Base-by-base conservation (phyloP, 2,888 invertebrate genomes). In the Acronicta alni region DNA sequence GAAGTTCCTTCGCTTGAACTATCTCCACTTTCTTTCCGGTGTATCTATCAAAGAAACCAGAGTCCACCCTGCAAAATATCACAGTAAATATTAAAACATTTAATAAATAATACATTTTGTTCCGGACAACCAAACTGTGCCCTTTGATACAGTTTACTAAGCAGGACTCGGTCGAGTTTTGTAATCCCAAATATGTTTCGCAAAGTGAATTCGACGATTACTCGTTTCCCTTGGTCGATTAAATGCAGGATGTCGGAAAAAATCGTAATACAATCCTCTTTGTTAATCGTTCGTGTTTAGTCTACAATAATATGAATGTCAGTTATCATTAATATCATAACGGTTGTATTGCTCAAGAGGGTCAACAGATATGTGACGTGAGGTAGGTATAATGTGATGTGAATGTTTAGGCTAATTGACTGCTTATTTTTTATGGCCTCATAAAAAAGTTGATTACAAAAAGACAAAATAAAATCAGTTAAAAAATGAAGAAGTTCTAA, bases 21-120 rank as follows among this genome's bases (percentile, higher is more conserved):
- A 75, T 68, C n/a, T 86, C 82, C 38, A 87, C 58, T 77, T 84
- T 84, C 45, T 86, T 83, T 17, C 89, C 91, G 60, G 81, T 86
- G 61, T 81, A 87, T 61, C 86, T 82, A 65, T 90, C 87, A 78
- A 82, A 91, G 26, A 82, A 23, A 9, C 48, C 74, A 32, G 81
- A 81, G 23, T 80, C 73, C 52, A 71, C 82, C 47, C 55, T 59
- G 55, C 67, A 74, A 70, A 82, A 67, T 67, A 83, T 67, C 39
- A 70, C 79, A 57, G 81, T 67, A 64, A 85, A 81, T 77, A 88
- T 67, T 64, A 86, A 77, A 72, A 77, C 54, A 9, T 51, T 63
- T 54, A 60, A 75, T 75, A 83, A 76, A 78, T 72, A 75, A 77
- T 77, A 77, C 83, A 83, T 83, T 77, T 82, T 82, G 57, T 58